Evolutionary conservation across 64 coral and sea anemone genomes (phyloP).

Genomic region (Acropora tenuis): DNA sequence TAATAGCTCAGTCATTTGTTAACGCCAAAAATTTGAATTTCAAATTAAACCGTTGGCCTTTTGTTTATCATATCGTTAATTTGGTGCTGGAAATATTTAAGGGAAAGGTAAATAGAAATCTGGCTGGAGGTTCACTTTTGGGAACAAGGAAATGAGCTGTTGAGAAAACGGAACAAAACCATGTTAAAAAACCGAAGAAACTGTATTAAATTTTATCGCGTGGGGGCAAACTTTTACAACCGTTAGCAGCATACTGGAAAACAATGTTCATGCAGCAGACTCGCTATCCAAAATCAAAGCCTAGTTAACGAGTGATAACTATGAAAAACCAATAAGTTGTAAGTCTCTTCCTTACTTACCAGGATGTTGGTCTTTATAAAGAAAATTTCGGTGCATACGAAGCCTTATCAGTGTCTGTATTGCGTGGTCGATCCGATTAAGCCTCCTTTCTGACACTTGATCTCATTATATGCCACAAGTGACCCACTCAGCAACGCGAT

Average conservation of each 20-base stretch:
- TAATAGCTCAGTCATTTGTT: slow-evolving; percentile 28
- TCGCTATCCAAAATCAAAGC: not conserved
- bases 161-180: not conserved
- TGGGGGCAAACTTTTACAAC: no score
- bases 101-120: not conserved
- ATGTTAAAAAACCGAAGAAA: not conserved
- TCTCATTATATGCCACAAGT: not conserved
- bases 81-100: not conserved
- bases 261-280: not conserved
- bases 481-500: slow-evolving; percentile 19
- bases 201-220: not conserved
- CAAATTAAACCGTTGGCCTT: not conserved
- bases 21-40: slow-evolving; percentile 44
- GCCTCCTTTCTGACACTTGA: not conserved
- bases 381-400: not conserved
- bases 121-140: not conserved
- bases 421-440: not conserved
- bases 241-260: not conserved
- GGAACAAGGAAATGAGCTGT: not conserved
- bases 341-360: not conserved
- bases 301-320: not conserved
- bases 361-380: not conserved
- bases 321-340: not conserved
- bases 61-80: not conserved
- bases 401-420: not conserved